Base-by-base conservation (phyloP, 2,797 vertebrate species). In the Malurus splendens region DNA sequence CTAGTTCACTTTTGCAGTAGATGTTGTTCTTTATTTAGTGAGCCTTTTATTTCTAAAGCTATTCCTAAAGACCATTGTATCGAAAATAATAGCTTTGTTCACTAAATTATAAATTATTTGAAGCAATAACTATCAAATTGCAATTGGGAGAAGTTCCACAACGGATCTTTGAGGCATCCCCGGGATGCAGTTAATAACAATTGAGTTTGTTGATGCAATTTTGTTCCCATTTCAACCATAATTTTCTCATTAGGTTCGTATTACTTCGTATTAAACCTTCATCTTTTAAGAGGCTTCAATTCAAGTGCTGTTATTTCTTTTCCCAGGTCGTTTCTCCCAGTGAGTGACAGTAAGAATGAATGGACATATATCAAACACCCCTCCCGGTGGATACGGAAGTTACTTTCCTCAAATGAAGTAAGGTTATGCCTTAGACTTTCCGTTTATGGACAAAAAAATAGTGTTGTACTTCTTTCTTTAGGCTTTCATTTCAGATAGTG, bases 341-440 rank as follows among this genome's bases (percentile, higher is more conserved):
- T 59, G 55, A 80, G 65, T 54, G 77, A 45, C 62, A 0, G 45
- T 47, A 74, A 96, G 66, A 36, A 98, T 98, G 97, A 98, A 97
- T 59, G 97, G 97, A 52, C 97, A 98, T 75, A 88, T 97, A 82
- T 96, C 97, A 52, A 97, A 95, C 82, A 87, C 94, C 82, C 95
- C 96, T 93, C 94, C 94, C 0, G 78, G 92, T 84, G 91, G 94
- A 76, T 97, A 95, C 50, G 96, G 96, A 93, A 93, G 73, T 71
- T 96, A 97, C 64, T 93, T 96, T 82, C 93, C 97, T 76, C 97
- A 97, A 89, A 91, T 96, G 90, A 97, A 97, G 97, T 98, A 97
- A 97, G 97, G 2, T 32, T 84, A 44, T 82, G 18, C 39, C 44
- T 87, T 86, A 39, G 33, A 18, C 61, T 70, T 78, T 27, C 45